phyloP scores from a whole-genome alignment of 2,797 vertebrate species.

The Phyllotis vaccarum region DNA sequence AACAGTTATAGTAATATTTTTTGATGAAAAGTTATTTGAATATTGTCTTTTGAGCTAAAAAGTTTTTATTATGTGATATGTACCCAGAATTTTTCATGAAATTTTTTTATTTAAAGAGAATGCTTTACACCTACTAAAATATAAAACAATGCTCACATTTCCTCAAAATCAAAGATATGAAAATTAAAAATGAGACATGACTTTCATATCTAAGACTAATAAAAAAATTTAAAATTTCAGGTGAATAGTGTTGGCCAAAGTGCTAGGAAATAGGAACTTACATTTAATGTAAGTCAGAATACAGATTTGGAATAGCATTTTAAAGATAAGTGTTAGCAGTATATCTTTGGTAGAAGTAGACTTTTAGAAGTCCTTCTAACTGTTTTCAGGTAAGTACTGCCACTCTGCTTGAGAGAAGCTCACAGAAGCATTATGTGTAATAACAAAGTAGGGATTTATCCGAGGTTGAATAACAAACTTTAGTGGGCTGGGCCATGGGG shows the following conservation, averaged over 20 bases:
- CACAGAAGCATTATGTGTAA: not conserved
- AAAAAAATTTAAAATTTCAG: not conserved
- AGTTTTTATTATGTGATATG: not conserved
- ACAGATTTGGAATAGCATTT: not conserved
- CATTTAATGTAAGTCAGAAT: rapidly evolving
- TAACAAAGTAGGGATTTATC: not conserved
- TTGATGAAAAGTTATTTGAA: not conserved
- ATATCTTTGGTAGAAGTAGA: not conserved
- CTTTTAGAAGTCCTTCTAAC: constrained; percentile 38
- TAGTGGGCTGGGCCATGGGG: not conserved
- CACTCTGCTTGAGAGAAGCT: not conserved
- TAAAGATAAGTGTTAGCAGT: not conserved
- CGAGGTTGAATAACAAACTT: not conserved
- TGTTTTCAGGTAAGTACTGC: not conserved
- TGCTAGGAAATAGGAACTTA: not conserved
- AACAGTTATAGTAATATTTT: not conserved
- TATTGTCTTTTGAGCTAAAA: not conserved
- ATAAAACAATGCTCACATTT: constrained; percentile 8
- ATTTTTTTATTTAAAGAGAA: not conserved
- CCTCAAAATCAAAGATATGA: not conserved
- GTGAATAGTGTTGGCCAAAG: not conserved
- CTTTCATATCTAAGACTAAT: constrained; percentile 19
- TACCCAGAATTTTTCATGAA: not conserved
- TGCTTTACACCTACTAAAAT: constrained; percentile 6
- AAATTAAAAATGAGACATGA: constrained; percentile 19